phyloP scores from a whole-genome alignment of 1,140 invertebrate species.

The Halictus rubicundus region DNA sequence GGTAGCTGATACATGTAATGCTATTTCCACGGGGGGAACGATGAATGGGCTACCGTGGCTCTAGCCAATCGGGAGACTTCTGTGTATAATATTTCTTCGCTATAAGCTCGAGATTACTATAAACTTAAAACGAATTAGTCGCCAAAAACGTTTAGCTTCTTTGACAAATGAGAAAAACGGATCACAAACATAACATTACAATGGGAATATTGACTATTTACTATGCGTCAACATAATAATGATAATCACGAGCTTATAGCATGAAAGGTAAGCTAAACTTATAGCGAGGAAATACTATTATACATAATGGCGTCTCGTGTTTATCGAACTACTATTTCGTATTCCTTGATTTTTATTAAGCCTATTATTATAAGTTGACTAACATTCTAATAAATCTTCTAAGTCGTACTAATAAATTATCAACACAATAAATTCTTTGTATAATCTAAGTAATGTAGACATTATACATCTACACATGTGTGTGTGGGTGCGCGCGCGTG shows the following conservation, averaged over 20 bases:
- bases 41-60: slow-evolving; percentile 19
- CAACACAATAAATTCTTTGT: no score
- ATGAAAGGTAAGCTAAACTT: no score
- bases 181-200: background rate
- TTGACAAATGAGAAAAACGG: background rate
- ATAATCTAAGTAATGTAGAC: no score
- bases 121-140: background rate
- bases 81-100: background rate
- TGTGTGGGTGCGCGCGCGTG: no score
- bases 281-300: no score
- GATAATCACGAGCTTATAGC: no score
- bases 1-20: slow-evolving; percentile 53
- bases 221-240: no score
- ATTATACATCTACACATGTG: no score
- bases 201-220: background rate
- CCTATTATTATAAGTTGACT: no score
- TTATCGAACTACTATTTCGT: slow-evolving; percentile 42
- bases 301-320: slow-evolving; percentile 27
- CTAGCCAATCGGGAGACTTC: slow-evolving; percentile 34
- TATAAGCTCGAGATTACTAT: background rate
- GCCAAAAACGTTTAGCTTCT: background rate
- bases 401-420: no score
- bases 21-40: slow-evolving; percentile 56
- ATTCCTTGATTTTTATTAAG: slow-evolving; percentile 2
- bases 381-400: no score